Base-by-base conservation (phyloP, 1,140 invertebrate genomes). In the Acromyrmex charruanus region DNA sequence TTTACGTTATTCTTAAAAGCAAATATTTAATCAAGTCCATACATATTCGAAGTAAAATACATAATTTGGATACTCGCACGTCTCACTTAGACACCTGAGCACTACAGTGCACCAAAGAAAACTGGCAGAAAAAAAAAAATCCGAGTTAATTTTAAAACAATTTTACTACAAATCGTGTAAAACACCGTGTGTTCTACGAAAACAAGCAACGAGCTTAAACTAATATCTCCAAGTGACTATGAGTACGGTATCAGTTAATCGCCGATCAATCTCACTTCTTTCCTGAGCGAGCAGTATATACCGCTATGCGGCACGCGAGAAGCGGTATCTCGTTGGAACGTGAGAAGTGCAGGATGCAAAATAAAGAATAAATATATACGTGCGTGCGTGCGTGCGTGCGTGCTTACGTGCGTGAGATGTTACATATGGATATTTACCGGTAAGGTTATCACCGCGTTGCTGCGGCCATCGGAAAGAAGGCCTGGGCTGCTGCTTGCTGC, bases 401-500 rank as follows among this genome's bases (percentile, higher is more conserved):
- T 87, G 58, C 65, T 61, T 84, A 71, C 87, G 86, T 77, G 75
- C 72, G 63, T 81, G 75, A 87, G 49, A 74, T 85, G 74, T 72
- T 90, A 81, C 39, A 88, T 91, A 85, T 89, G 87, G 88, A 92
- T 95, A 95, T 94, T 95, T 95, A 95, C 95, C 95, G 94, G 94
- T 95, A 93, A 95, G 92, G 91, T 95, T 95, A 94, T 95, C 94
- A 92, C 94, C 94, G 93, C 95, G 94, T 89, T 95, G 95, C 91
- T 95, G 94, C 92, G 94, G 94, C 95, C 95, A 95, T 92, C 95
- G 94, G 93, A 95, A 95, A 90, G 95, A 95, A 93, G 95, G 94
- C 95, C 95, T 95, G 79, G 94, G 95, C 91, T 95, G 95, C 91
- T 95, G 95, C 94, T 95, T 95, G 94, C 95, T 95, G 90, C 95